Evolutionary conservation across 2,888 invertebrate species (phyloP), one percentile per base, ranked within the genome.

Genomic region (Anthophora plumipes): DNA sequence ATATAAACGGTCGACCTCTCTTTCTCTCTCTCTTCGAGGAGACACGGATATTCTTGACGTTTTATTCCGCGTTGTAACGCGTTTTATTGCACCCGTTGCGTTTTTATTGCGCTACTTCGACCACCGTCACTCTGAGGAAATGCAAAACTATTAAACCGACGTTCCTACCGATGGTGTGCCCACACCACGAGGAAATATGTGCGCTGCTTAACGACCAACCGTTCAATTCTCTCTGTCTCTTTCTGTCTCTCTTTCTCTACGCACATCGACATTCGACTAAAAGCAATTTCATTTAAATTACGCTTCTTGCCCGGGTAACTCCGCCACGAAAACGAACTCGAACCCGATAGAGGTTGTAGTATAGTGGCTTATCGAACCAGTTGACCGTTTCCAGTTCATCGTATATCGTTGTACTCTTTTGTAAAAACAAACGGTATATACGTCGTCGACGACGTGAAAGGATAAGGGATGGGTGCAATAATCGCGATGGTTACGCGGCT

Each of bases 61-160:
- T 82, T 82, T 77, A 72, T 71, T 76, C 77, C 59, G 59, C 46
- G 80, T 64, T 72, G 71, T 67, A 69, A 82, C 82, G 81, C 75
- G 74, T 81, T 81, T 87, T 82, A 85, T 78, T 76, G 73, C 76
- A 46, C 54, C 70, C 70, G 81, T 72, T 60, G 66, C 71, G 77
- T 79, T 82, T 79, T 84, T 88, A 88, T 83, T 71, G 77, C 83
- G 31, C 64, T 74, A 78, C 69, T 72, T 55, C 52, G 68, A 59
- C 48, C 60, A 69, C 57, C 76, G 60, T 46, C 66, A 50, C 54
- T 54, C 52, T 75, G 77, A 68, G 60, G 80, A 73, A 83, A 75
- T 70, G 80, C 75, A 60, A 75, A 83, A 86, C 86, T 83, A 80
- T 85, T 80, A 85, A 85, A 85, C 80, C 68, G 25, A 31, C 72